Conservation (phyloP, 2,888 invertebrate genomes). For the Steinernema carpocapsae region DNA sequence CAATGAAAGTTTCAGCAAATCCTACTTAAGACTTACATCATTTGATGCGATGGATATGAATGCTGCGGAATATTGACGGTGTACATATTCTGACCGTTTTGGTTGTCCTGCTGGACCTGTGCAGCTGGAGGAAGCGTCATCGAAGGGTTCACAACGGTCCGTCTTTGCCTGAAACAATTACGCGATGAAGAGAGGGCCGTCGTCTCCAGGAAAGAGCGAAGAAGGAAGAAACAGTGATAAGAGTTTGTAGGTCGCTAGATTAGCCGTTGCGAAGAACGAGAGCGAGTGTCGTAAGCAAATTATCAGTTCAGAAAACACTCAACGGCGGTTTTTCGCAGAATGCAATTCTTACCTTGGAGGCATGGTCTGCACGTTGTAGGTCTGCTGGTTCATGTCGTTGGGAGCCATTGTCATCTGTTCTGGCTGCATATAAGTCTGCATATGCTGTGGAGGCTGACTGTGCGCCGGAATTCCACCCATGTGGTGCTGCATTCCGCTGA, state of each 20-base stretch:
- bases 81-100: background rate
- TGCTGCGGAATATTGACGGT: conserved; percentile 24
- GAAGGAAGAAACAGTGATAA: background rate
- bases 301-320: too few species aligned
- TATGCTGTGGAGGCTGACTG: conserved; percentile 27
- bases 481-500: conserved; percentile 12
- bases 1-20: background rate
- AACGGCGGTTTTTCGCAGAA: background rate
- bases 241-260: background rate
- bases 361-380: background rate
- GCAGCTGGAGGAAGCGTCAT: conserved; percentile 21
- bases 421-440: background rate
- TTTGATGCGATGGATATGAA: background rate
- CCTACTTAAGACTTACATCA: conserved; percentile 8
- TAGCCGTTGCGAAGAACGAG: background rate
- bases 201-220: background rate
- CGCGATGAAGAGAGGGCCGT: background rate
- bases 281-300: background rate
- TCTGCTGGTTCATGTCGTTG: conserved; percentile 2
- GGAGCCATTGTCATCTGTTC: conserved; percentile 27
- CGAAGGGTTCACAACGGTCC: background rate
- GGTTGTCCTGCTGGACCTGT: conserved; percentile 22
- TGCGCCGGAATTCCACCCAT: conserved; percentile 22
- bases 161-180: conserved; percentile 11
- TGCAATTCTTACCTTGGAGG: background rate